phyloP scores from a whole-genome alignment of 2,797 vertebrate species.

The Oreortyx pictus region DNA sequence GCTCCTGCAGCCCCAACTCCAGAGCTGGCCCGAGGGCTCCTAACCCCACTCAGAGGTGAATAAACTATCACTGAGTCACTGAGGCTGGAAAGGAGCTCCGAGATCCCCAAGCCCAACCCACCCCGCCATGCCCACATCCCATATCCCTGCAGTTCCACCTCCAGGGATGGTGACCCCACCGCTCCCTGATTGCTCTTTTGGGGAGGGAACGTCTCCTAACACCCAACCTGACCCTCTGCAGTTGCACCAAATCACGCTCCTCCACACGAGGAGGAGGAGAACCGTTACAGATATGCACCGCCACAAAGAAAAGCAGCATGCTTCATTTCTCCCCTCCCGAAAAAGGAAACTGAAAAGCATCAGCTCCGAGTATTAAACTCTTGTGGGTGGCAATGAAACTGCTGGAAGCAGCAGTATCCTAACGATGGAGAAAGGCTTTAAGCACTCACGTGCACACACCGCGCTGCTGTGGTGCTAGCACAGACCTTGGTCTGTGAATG shows the following conservation, averaged over 20 bases:
- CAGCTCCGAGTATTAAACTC: not conserved
- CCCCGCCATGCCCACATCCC: no score
- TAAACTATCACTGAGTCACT: no score
- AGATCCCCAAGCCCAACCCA: no score
- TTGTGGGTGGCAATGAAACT: not conserved
- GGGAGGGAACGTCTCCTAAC: no score
- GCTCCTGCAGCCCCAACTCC: not conserved
- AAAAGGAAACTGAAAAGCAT: not conserved
- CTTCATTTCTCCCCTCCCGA: not conserved
- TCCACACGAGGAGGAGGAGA: not conserved
- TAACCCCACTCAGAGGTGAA: rapidly evolving
- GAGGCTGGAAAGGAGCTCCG: no score
- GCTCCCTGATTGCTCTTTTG: no score
- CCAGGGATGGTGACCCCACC: no score
- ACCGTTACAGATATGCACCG: rapidly evolving
- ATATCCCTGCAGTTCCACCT: no score
- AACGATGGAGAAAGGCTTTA: not conserved
- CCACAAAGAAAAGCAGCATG: not conserved
- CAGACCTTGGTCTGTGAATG: no score
- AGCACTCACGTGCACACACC: not conserved
- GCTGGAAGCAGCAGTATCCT: not conserved
- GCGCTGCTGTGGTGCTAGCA: no score
- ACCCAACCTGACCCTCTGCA: no score
- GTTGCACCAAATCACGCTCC: not conserved
- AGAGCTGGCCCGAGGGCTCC: not conserved